Evolutionary conservation across 2,797 vertebrate species (phyloP).

Genomic region (Taenioides sp.): DNA sequence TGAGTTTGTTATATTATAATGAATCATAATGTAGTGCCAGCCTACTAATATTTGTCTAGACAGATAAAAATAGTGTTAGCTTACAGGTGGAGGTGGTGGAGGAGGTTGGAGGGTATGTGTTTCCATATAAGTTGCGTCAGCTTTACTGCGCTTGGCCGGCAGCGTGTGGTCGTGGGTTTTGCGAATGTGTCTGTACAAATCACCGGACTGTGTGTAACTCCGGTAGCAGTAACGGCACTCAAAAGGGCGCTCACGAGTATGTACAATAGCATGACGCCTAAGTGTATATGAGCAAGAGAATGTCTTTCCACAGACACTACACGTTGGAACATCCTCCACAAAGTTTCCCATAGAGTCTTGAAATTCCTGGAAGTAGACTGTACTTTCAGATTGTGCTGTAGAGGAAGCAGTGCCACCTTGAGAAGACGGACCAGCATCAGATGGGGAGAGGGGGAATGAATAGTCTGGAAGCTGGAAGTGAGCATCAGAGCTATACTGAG

Average conservation of each 20-base stretch:
- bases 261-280: conserved; percentile 91
- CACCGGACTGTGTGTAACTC: conserved; percentile 94
- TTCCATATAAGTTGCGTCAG: conserved; percentile 63
- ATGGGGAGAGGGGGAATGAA: conserved; percentile 74
- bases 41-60: background rate
- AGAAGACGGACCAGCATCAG: conserved; percentile 65
- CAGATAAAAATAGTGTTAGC: conserved; percentile 31
- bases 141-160: conserved; percentile 83
- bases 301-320: conserved; percentile 90
- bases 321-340: conserved; percentile 92
- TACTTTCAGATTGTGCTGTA: conserved; percentile 65
- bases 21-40: background rate
- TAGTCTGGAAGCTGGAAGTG: conserved; percentile 75
- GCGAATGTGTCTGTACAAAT: conserved; percentile 93
- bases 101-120: conserved; percentile 23
- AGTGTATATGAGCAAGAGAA: conserved; percentile 94
- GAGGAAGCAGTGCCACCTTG: conserved; percentile 61
- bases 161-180: conserved; percentile 88
- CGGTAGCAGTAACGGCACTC: conserved; percentile 94
- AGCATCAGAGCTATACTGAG: conserved; percentile 77
- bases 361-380: conserved; percentile 83
- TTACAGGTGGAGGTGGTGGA: conserved; percentile 48
- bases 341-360: conserved; percentile 83
- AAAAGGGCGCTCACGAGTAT: conserved; percentile 90
- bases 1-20: background rate